phyloP scores from a whole-genome alignment of 2,113 vertebrate genomes.

The Pluvianellus socialis region DNA sequence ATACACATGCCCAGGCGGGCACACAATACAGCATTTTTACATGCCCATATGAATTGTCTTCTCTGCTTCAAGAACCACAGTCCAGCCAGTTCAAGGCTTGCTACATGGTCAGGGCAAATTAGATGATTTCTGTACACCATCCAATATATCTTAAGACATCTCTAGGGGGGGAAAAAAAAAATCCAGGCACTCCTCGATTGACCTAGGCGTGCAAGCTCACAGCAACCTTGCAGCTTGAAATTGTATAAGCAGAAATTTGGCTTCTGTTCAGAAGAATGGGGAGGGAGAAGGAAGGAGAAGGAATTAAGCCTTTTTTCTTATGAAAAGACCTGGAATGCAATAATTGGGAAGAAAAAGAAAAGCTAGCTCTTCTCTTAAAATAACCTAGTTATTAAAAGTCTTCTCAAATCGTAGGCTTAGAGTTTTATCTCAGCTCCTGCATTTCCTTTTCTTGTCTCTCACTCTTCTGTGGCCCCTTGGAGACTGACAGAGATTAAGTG shows the following conservation, averaged over 20 bases:
- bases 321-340: background rate
- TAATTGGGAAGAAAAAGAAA: conserved; percentile 28
- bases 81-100: background rate
- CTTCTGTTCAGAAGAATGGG: background rate
- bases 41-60: background rate
- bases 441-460: background rate
- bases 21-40: background rate
- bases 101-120: background rate
- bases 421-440: background rate
- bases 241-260: background rate
- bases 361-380: background rate
- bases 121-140: background rate
- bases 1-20: background rate
- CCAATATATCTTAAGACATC: background rate
- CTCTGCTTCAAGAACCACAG: background rate
- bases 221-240: background rate
- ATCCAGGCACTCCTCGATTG: background rate
- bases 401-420: background rate
- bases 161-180: background rate
- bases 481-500: background rate
- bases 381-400: background rate
- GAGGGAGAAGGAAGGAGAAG: background rate
- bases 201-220: background rate
- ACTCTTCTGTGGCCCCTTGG: background rate
- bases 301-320: background rate